phyloP scores from a whole-genome alignment of 2,888 invertebrate species.

The Metopia argyrocephala region DNA sequence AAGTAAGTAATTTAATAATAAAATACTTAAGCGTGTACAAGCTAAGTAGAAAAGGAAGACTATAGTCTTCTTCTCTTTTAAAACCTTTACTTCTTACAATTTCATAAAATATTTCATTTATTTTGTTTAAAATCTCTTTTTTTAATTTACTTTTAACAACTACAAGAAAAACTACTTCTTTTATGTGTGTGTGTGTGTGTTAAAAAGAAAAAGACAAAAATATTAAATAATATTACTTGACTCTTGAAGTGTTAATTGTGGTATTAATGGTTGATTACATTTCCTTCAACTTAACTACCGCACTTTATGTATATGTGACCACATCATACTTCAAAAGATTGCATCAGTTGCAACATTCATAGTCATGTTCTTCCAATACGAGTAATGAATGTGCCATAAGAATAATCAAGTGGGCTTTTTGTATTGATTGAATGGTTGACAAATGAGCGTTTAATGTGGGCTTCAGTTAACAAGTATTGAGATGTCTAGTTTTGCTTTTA shows the following conservation, averaged over 20 bases:
- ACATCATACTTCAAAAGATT: not conserved
- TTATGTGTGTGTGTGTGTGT: slow-evolving; percentile 67
- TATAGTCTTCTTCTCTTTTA: too few relatives aligned
- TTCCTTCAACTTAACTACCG: not conserved
- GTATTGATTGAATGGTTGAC: slow-evolving; percentile 31
- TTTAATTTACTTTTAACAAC: not conserved
- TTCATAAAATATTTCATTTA: too few relatives aligned
- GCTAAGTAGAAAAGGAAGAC: too few relatives aligned
- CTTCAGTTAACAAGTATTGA: not conserved
- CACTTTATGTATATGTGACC: not conserved
- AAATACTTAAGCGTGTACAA: too few relatives aligned
- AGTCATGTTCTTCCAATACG: too few relatives aligned
- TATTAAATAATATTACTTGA: too few relatives aligned
- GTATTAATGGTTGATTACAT: slow-evolving; percentile 48
- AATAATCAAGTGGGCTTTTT: slow-evolving; percentile 39
- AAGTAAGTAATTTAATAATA: too few relatives aligned
- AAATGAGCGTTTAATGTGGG: slow-evolving; percentile 23
- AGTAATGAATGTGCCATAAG: slow-evolving; percentile 31
- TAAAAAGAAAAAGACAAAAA: too few relatives aligned
- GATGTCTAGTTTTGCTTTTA: not conserved
- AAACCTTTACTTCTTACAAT: too few relatives aligned
- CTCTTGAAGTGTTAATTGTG: slow-evolving; percentile 63
- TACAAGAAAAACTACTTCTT: slow-evolving; percentile 62
- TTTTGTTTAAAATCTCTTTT: too few relatives aligned
- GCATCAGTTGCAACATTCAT: slow-evolving; percentile 3